phyloP scores from a whole-genome alignment of 2,888 invertebrate species.

The Hirtodrosophila cameraria region DNA sequence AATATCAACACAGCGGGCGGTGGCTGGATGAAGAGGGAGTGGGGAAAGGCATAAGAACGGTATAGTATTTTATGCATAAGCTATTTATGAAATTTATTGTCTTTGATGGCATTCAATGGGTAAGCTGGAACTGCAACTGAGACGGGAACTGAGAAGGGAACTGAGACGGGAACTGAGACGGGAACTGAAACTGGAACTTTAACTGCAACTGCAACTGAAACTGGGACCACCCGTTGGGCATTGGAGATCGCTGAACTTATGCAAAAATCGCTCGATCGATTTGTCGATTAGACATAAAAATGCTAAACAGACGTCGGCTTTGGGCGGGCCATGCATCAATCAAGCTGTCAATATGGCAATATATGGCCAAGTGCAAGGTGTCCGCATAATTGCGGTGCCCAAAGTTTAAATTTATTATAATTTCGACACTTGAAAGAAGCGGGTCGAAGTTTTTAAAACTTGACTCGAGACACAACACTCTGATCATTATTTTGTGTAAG shows the following conservation, averaged over 20 bases:
- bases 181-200: not conserved
- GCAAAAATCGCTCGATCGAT: conserved; percentile 49
- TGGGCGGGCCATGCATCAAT: conserved; percentile 55
- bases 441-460: conserved; percentile 25
- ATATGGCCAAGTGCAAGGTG: conserved; percentile 63
- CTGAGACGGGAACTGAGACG: too few relatives aligned
- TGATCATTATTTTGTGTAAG: conserved; percentile 52
- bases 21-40: conserved; percentile 22
- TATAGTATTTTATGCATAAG: conserved; percentile 67
- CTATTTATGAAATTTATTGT: conserved; percentile 73
- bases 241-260: conserved; percentile 48
- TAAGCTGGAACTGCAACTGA: conserved; percentile 37
- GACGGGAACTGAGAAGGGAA: too few relatives aligned
- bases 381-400: conserved; percentile 67
- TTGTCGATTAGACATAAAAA: conserved; percentile 57
- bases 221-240: conserved; percentile 61
- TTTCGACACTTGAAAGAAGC: conserved; percentile 69
- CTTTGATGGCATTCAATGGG: conserved; percentile 55
- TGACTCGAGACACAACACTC: conserved; percentile 11
- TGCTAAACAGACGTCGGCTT: conserved; percentile 44
- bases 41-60: conserved; percentile 1
- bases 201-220: conserved; percentile 4
- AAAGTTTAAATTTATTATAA: conserved; percentile 74
- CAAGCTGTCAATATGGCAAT: conserved; percentile 73
- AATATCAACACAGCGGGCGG: conserved; percentile 81